Conservation (phyloP, 2,888 invertebrate genomes). For the Antitype chi region DNA sequence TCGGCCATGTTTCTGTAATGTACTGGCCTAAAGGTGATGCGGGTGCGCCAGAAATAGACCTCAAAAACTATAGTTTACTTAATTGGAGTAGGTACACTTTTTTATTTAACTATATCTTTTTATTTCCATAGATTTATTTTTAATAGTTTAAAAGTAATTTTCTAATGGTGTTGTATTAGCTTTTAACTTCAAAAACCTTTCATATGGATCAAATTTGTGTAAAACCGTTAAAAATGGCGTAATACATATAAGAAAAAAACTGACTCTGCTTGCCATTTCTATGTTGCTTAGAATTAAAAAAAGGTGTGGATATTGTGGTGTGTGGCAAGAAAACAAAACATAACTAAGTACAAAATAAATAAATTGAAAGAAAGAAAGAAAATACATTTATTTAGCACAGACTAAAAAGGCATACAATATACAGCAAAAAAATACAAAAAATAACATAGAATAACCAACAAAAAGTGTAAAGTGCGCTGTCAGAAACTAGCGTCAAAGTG, state of each 20-base stretch:
- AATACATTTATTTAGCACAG: no score
- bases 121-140: background rate
- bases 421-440: no score
- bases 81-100: background rate
- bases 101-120: background rate
- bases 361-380: no score
- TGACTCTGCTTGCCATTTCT: background rate
- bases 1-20: slow-evolving; percentile 38
- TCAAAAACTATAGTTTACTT: background rate
- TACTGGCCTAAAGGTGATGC: background rate
- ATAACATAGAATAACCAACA: no score
- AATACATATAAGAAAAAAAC: background rate
- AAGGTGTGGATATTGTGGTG: background rate
- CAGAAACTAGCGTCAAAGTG: no score
- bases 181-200: background rate
- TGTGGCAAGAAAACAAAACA: background rate
- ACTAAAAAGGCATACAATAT: no score
- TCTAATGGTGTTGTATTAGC: background rate
- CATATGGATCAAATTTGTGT: background rate
- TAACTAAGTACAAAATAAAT: background rate
- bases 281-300: background rate
- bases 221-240: background rate
- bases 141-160: background rate
- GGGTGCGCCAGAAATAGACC: background rate
- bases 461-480: no score